Evolutionary conservation across 37 sponge, comb jelly and placozoan genomes (phyloP).

Genomic region (Ephydatia muelleri): DNA sequence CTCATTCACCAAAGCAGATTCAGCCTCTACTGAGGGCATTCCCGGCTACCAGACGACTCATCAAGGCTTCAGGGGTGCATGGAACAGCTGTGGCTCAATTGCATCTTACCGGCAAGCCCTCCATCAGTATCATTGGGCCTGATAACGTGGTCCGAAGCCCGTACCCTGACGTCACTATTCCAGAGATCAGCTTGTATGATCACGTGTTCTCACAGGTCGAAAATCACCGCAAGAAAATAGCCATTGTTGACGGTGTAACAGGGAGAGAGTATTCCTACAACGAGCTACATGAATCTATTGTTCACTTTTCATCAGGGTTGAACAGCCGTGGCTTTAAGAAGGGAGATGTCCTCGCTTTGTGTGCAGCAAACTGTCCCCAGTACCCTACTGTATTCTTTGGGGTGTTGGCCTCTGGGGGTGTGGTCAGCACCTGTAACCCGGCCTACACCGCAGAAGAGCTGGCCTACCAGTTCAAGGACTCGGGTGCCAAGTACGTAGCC

Average conservation of each 20-base stretch:
- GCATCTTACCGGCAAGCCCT: too few relatives aligned
- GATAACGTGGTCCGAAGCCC: conserved; percentile 55
- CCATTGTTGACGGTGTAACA: conserved; percentile 50
- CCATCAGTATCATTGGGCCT: background rate
- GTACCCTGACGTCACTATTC: conserved; percentile 28
- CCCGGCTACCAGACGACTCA: too few relatives aligned
- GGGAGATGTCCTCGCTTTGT: conserved; percentile 63
- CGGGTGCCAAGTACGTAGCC: conserved; percentile 55
- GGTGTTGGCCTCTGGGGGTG: conserved; percentile 68
- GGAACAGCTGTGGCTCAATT: too few relatives aligned
- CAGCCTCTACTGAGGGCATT: too few relatives aligned
- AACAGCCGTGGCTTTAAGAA: conserved; percentile 39
- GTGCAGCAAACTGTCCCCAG: conserved; percentile 57
- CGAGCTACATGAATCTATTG: conserved; percentile 35
- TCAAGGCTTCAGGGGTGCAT: too few relatives aligned
- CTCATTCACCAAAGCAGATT: too few relatives aligned
- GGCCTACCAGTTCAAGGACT: conserved; percentile 68
- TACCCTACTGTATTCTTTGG: conserved; percentile 58
- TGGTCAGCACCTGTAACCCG: conserved; percentile 73
- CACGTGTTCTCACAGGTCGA: conserved; percentile 28
- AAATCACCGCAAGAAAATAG: conserved; percentile 34
- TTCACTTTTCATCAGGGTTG: conserved; percentile 55
- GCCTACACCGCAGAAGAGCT: conserved; percentile 73
- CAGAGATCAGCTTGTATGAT: conserved; percentile 25
- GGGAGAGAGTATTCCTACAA: conserved; percentile 54